Conservation (phyloP, 1,140 invertebrate species). For the Philotrypesis tridentata region DNA sequence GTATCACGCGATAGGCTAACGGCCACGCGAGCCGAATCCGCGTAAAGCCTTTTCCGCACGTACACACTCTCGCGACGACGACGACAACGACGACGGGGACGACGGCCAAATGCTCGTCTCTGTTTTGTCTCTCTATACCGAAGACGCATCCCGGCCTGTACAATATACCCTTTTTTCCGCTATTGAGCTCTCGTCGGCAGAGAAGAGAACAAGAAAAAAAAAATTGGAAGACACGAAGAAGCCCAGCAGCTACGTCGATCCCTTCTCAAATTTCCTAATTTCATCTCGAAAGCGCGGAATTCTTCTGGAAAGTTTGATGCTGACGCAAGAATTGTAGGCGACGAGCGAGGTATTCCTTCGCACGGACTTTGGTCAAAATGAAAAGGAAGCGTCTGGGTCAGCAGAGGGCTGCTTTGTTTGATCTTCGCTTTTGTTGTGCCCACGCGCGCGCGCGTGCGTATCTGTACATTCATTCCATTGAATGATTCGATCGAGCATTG, state of each 20-base stretch:
- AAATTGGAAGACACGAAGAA: neutral
- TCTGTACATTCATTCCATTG: neutral
- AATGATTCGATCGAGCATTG: neutral
- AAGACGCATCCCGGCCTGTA: too few relatives aligned
- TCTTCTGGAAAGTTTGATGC: constrained; percentile 1
- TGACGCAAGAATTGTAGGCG: constrained; percentile 25
- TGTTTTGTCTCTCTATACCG: neutral
- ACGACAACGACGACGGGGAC: too few relatives aligned
- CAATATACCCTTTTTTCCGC: neutral
- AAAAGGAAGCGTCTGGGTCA: neutral
- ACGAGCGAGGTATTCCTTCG: neutral
- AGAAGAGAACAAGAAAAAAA: neutral
- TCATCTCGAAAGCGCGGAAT: constrained; percentile 28
- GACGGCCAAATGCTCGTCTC: neutral
- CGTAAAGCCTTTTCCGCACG: too few relatives aligned
- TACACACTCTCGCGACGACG: too few relatives aligned
- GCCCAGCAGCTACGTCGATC: constrained; percentile 5
- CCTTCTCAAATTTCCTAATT: constrained; percentile 31
- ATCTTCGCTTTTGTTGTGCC: neutral
- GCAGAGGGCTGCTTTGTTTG: too few relatives aligned
- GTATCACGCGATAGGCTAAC: too few relatives aligned
- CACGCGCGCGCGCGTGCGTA: too few relatives aligned
- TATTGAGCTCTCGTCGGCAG: too few relatives aligned
- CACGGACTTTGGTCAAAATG: neutral
- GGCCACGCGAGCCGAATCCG: too few relatives aligned